Conservation (phyloP, 2,888 invertebrate genomes). For the Drosophila paranaensis region DNA sequence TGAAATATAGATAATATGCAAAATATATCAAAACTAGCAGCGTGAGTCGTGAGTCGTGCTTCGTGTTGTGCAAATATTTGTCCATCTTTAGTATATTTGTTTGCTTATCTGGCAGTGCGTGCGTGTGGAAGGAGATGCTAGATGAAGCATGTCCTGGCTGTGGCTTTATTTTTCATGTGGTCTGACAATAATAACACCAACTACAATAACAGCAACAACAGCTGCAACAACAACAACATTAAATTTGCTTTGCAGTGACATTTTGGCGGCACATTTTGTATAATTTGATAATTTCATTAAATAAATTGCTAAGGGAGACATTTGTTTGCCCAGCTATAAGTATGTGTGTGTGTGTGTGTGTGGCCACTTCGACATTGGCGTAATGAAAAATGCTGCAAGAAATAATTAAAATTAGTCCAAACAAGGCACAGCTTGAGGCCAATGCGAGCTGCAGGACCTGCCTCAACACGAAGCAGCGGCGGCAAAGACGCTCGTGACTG, state of each 20-base stretch:
- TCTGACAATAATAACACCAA: constrained; percentile 36
- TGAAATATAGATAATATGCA: too few relatives aligned
- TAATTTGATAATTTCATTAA: constrained; percentile 79
- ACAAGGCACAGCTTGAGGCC: constrained; percentile 30
- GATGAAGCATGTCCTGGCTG: constrained; percentile 48
- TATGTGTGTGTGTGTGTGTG: neutral
- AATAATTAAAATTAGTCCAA: constrained; percentile 67
- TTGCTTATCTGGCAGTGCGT: constrained; percentile 3
- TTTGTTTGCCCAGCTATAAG: constrained; percentile 13
- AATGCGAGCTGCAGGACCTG: constrained; percentile 23
- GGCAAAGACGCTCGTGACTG: constrained; percentile 10
- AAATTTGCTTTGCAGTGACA: constrained; percentile 63
- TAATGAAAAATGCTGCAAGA: constrained; percentile 39
- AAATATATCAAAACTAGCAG: neutral
- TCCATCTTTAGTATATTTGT: neutral
- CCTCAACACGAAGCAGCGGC: constrained; percentile 9
- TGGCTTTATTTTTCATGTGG: constrained; percentile 66
- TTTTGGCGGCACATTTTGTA: constrained; percentile 66
- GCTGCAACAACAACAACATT: constrained; percentile 4
- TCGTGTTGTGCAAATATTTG: neutral
- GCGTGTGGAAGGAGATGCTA: constrained; percentile 13
- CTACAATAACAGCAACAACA: constrained; percentile 16
- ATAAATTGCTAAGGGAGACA: constrained; percentile 53
- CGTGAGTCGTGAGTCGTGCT: neutral
- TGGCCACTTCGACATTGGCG: constrained; percentile 22